These are phyloP conservation scores for Embiotoca jacksoni DNA, from an alignment of 2,113 vertebrate genomes.

Conservation along the genomic window DNA sequence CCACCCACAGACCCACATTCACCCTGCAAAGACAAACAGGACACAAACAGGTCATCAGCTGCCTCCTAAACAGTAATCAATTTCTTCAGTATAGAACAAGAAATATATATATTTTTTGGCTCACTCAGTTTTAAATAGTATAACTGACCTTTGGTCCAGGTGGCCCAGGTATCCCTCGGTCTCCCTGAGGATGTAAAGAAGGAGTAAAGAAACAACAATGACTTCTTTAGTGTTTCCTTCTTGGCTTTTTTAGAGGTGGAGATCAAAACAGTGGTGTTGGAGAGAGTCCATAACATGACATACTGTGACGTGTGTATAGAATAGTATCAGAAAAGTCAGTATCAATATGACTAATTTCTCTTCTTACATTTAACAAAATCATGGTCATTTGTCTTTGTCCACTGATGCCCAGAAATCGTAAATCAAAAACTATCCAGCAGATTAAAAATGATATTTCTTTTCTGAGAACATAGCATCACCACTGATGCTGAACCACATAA, in stretches of 20 bases:
- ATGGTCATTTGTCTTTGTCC: not conserved
- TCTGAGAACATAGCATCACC: not conserved
- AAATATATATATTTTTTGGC: not conserved
- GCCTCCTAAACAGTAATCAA: not conserved
- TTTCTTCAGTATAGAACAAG: not conserved
- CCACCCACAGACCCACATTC: constrained; percentile 84
- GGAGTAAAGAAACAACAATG: not conserved
- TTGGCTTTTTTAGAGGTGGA: no score
- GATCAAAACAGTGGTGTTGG: no score
- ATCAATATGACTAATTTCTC: not conserved
- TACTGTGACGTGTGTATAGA: no score
- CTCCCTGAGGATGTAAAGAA: constrained; percentile 81
- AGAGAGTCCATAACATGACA: no score
- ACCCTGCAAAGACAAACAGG: constrained; percentile 82
- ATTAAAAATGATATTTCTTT: not conserved
- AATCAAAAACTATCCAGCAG: not conserved
- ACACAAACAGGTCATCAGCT: not conserved
- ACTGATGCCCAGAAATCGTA: not conserved
- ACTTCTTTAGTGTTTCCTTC: no score
- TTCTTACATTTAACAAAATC: not conserved
- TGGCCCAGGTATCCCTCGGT: constrained; percentile 85
- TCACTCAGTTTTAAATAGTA: not conserved
- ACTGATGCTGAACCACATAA: no score
- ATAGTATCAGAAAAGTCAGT: not conserved
- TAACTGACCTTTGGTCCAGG: constrained; percentile 89